These are phyloP conservation scores for Plotosus lineatus DNA, from an alignment of 2,113 vertebrate species.

Conservation along the genomic window DNA sequence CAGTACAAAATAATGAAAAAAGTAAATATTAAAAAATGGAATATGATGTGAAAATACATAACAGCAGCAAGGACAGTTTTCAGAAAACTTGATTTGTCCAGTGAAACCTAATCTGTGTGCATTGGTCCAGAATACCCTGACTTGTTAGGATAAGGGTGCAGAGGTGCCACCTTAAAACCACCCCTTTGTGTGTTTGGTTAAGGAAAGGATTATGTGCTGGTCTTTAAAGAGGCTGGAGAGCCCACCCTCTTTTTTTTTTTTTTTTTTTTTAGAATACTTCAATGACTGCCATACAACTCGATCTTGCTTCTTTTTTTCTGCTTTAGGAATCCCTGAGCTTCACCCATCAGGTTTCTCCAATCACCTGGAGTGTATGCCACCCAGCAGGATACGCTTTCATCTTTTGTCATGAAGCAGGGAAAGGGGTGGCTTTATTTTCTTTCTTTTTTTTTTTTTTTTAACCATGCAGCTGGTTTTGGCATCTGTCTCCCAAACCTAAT, in stretches of 20 bases:
- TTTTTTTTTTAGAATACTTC: slow-evolving; percentile 58
- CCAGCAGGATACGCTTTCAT: slow-evolving; percentile 74
- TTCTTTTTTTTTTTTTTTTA: slow-evolving; percentile 39
- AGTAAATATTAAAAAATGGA: too few species aligned
- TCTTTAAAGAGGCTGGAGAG: slow-evolving; percentile 62
- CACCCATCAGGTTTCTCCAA: slow-evolving; percentile 69
- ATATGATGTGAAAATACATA: background rate
- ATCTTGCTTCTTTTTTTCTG: slow-evolving; percentile 61
- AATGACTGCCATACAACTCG: slow-evolving; percentile 63
- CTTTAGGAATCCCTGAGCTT: slow-evolving; percentile 56
- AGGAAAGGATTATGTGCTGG: slow-evolving; percentile 71
- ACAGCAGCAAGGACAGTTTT: slow-evolving; percentile 46
- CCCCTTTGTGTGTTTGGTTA: slow-evolving; percentile 65
- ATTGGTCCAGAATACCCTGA: slow-evolving; percentile 56
- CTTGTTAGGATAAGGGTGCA: slow-evolving; percentile 60
- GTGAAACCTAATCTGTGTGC: slow-evolving; percentile 66
- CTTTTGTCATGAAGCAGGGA: slow-evolving; percentile 65
- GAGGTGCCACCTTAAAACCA: slow-evolving; percentile 69
- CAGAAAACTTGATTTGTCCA: slow-evolving; percentile 44
- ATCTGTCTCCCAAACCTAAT: slow-evolving; percentile 50
- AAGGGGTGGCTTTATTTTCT: slow-evolving; percentile 47
- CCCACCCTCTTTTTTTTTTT: slow-evolving; percentile 54
- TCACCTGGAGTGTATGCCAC: slow-evolving; percentile 74
- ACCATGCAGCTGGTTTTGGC: slow-evolving; percentile 70
- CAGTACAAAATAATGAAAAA: too few species aligned